Evolutionary conservation across 2,888 invertebrate species (phyloP).

Genomic region (Augiades crinisus): DNA sequence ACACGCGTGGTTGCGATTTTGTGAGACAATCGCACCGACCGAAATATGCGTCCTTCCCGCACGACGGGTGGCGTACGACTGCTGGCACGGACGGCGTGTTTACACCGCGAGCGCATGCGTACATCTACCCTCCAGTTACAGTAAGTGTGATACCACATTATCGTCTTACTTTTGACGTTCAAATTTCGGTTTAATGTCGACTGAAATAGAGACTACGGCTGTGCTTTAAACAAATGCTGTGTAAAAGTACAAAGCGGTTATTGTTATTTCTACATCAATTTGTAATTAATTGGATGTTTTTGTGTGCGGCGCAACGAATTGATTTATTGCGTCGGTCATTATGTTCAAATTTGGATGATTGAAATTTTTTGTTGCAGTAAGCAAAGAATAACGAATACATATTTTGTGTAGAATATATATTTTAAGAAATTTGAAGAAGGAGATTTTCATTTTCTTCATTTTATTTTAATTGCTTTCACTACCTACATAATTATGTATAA

Average conservation of each 20-base stretch:
- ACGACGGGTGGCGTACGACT: slow-evolving; percentile 56
- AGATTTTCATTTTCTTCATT: too few species aligned
- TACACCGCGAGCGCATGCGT: slow-evolving; percentile 67
- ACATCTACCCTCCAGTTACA: slow-evolving; percentile 48
- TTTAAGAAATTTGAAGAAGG: too few species aligned
- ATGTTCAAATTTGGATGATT: not conserved
- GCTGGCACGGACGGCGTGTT: slow-evolving; percentile 56
- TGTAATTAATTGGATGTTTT: slow-evolving; percentile 17
- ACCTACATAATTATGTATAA: too few species aligned
- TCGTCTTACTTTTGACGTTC: not conserved
- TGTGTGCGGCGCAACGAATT: not conserved
- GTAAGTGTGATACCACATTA: slow-evolving; percentile 11
- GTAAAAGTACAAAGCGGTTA: slow-evolving; percentile 12
- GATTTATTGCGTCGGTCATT: not conserved
- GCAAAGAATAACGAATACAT: too few species aligned
- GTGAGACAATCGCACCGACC: slow-evolving; percentile 27
- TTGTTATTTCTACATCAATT: slow-evolving; percentile 23
- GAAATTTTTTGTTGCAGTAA: too few species aligned
- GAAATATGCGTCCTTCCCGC: slow-evolving; percentile 40
- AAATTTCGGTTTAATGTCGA: not conserved
- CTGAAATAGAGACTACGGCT: not conserved
- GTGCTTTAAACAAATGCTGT: not conserved
- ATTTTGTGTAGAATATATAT: too few species aligned
- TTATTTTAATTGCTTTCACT: too few species aligned
- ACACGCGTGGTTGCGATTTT: slow-evolving; percentile 50